These are phyloP conservation scores for Polyommatus icarus DNA, from an alignment of 2,888 invertebrate species.

Conservation along the genomic window DNA sequence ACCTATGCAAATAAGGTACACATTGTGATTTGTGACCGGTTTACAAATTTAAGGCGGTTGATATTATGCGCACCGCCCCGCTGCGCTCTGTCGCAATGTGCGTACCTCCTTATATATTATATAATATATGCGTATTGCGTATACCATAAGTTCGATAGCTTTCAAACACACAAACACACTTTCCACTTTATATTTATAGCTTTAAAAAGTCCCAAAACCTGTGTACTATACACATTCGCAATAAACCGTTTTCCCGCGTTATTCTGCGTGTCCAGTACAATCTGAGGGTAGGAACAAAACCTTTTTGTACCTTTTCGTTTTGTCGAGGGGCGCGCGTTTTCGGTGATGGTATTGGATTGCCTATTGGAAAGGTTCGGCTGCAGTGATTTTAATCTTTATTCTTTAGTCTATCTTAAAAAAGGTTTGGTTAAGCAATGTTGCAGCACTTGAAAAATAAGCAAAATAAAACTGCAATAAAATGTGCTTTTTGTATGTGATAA, in stretches of 20 bases:
- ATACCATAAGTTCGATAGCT: too few species aligned
- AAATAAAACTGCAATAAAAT: too few species aligned
- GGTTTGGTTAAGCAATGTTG: background rate
- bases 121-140: too few species aligned
- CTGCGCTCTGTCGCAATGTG: too few species aligned
- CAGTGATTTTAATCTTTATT: slow-evolving; percentile 6
- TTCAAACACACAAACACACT: background rate
- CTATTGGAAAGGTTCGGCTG: background rate
- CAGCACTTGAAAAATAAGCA: background rate
- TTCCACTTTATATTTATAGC: background rate
- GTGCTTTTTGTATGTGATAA: too few species aligned
- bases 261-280: background rate
- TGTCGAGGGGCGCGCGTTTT: background rate
- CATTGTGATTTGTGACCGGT: too few species aligned
- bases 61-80: too few species aligned
- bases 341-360: slow-evolving; percentile 8
- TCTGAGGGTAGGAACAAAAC: slow-evolving; percentile 4
- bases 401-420: background rate
- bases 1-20: too few species aligned
- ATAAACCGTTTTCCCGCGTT: background rate
- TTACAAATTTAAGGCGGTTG: too few species aligned
- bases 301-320: slow-evolving; percentile 10
- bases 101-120: too few species aligned
- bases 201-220: background rate
- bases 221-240: background rate